Conservation (phyloP, 2,113 vertebrate species). For the Tupaia tana region DNA sequence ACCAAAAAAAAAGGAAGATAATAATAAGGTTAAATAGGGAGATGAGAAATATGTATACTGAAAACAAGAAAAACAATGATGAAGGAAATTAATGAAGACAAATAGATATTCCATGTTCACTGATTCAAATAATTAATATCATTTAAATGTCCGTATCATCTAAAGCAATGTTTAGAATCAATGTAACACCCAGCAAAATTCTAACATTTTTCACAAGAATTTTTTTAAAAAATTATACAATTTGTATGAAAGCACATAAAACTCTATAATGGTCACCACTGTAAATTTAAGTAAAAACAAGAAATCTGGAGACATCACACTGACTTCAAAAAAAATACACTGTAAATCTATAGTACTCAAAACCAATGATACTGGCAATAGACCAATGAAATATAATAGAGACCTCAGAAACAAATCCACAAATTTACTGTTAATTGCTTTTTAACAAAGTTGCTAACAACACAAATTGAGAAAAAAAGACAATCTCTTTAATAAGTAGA, state of each 20-base stretch:
- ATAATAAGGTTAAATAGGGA: background rate
- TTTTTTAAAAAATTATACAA: background rate
- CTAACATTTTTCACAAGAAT: background rate
- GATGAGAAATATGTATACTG: background rate
- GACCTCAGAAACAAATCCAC: background rate
- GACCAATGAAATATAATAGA: background rate
- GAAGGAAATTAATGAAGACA: background rate
- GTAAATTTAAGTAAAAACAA: background rate
- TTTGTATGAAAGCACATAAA: background rate
- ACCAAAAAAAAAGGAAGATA: background rate
- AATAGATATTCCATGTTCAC: background rate
- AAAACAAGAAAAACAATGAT: background rate
- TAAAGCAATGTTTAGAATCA: background rate
- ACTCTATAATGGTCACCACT: background rate
- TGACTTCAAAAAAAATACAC: background rate
- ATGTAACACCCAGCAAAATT: background rate
- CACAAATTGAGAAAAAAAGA: background rate
- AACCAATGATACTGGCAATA: background rate
- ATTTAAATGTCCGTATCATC: background rate
- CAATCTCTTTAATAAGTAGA: background rate
- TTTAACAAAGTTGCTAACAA: background rate
- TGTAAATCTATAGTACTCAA: background rate
- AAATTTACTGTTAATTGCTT: background rate
- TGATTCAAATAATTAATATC: background rate
- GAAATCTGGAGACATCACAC: background rate